Conservation (phyloP, 1,140 invertebrate genomes). For the Lysiphlebus fabarum region DNA sequence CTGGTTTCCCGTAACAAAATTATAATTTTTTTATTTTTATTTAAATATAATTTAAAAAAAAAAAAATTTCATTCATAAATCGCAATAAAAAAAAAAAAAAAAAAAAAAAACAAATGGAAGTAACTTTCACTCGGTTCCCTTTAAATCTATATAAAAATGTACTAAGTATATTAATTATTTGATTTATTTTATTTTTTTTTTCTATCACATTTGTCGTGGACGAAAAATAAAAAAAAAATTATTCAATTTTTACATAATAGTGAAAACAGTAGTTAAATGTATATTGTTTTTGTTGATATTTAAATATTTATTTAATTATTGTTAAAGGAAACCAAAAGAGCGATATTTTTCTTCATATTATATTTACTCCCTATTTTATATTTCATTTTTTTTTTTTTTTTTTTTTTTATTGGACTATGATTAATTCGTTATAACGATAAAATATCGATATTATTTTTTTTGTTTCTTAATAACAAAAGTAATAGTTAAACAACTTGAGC, state of each 20-base stretch:
- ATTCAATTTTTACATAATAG: not conserved
- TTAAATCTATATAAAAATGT: conserved; percentile 5
- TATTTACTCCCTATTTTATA: too few relatives aligned
- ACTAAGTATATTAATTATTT: conserved; percentile 10
- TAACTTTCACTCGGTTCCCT: conserved; percentile 14
- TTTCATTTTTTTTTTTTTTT: conserved; percentile 11
- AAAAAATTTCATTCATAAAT: conserved; percentile 3
- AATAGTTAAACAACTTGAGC: conserved; percentile 53
- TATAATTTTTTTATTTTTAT: conserved; percentile 20
- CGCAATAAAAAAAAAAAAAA: not conserved
- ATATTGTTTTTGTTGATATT: conserved; percentile 9
- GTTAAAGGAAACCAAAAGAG: conserved; percentile 27
- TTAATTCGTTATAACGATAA: conserved; percentile 36
- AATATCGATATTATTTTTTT: conserved; percentile 36
- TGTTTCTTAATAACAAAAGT: conserved; percentile 50
- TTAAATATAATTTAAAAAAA: conserved; percentile 12
- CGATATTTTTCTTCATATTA: not conserved
- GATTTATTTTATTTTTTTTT: conserved; percentile 2
- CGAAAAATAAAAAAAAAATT: conserved; percentile 10
- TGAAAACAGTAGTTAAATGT: not conserved
- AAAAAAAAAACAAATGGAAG: not conserved
- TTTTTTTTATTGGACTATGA: conserved; percentile 33
- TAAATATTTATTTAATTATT: conserved; percentile 16
- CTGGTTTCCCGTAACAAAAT: conserved; percentile 30
- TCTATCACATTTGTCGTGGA: not conserved